Percentiles rank a stretch among this genome's conserved stretches.
phyloP scores from a whole-genome alignment of 2,888 invertebrate genomes.

The Koerneria pararmatus region DNA sequence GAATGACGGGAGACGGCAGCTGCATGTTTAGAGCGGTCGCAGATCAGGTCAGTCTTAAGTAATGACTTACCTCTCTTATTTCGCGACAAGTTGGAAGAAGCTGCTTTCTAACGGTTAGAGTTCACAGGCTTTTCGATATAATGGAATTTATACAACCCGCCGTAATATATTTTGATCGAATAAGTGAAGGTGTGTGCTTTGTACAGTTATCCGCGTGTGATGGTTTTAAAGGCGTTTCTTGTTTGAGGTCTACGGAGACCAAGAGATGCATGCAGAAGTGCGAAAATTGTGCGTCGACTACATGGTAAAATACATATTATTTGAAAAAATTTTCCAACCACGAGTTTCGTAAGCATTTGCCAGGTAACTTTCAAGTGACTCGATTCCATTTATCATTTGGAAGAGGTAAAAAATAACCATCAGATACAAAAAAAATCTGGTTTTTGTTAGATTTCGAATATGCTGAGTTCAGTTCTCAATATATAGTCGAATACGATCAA shows the following conservation, averaged over 20 bases:
- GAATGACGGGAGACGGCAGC: constrained; percentile 82
- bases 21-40: constrained; percentile 79
- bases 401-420: not conserved
- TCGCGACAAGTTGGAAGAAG: too few relatives aligned
- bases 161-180: too few relatives aligned
- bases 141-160: too few relatives aligned
- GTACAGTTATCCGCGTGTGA: too few relatives aligned
- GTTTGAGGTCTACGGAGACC: constrained; percentile 83
- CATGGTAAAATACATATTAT: constrained; percentile 68
- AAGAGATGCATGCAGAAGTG: constrained; percentile 80
- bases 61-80: constrained; percentile 13
- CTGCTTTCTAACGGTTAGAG: too few relatives aligned
- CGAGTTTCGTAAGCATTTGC: not conserved
- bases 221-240: constrained; percentile 67
- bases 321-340: not conserved
- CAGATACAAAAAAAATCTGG: too few relatives aligned
- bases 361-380: not conserved
- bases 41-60: constrained; percentile 12
- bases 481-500: too few relatives aligned
- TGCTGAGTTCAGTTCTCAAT: too few relatives aligned
- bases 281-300: constrained; percentile 84
- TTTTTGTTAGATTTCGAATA: too few relatives aligned
- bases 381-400: not conserved
- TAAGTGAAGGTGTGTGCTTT: too few relatives aligned
- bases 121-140: too few relatives aligned